Evolutionary conservation across 2,113 vertebrate species (phyloP).

Genomic region (Oplegnathus fasciatus): DNA sequence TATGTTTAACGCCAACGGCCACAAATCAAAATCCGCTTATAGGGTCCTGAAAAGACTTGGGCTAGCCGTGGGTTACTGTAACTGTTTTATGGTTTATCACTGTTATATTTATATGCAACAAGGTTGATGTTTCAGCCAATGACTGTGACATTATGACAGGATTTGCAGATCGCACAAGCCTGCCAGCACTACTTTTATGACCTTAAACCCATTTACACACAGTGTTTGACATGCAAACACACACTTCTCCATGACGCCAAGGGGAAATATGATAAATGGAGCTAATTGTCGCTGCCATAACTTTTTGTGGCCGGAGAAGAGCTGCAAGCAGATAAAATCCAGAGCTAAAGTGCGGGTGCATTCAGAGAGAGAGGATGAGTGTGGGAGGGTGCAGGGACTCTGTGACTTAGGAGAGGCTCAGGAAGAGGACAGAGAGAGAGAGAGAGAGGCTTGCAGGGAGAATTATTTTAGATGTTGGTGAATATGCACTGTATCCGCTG

Average conservation of each 20-base stretch:
- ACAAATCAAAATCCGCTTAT: slow-evolving; percentile 2
- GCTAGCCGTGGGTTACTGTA: not conserved
- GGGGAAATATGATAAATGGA: not conserved
- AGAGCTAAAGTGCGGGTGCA: not conserved
- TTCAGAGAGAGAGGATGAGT: slow-evolving; percentile 35
- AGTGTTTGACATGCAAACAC: not conserved
- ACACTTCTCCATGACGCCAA: not conserved
- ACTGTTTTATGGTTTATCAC: not conserved
- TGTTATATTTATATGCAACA: not conserved
- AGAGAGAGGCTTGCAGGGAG: not conserved
- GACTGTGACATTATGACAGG: not conserved
- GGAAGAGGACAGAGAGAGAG: not conserved
- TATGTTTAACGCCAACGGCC: not conserved
- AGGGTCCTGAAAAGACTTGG: not conserved
- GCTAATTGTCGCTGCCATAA: not conserved
- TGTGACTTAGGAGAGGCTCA: not conserved
- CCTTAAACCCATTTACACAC: slow-evolving; percentile 7
- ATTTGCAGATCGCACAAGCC: not conserved
- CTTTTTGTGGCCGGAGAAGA: not conserved
- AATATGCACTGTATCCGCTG: slow-evolving; percentile 24
- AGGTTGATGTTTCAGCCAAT: not conserved
- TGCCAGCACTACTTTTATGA: not conserved
- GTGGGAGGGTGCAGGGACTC: slow-evolving; percentile 34
- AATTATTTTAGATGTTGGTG: slow-evolving; percentile 39
- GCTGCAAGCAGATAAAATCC: slow-evolving; percentile 7